Evolutionary conservation across 2,797 vertebrate genomes (phyloP), one percentile per base, ranked within the genome.

Genomic region (Arremon brunneinucha): DNA sequence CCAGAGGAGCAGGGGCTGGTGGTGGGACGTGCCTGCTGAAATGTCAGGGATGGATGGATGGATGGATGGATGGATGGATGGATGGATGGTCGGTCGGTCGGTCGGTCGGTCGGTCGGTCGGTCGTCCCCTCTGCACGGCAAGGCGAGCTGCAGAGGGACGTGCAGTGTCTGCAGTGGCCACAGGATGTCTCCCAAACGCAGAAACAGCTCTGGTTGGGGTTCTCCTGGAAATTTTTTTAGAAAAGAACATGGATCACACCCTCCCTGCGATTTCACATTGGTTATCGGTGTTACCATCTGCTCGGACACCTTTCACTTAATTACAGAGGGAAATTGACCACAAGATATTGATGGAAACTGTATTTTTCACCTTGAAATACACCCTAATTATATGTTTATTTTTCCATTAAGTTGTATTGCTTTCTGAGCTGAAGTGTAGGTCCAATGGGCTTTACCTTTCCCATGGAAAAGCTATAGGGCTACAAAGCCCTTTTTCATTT

Each of bases 111-210:
- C n/a, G n/a, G n/a, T n/a, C n/a, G n/a, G n/a, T n/a, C n/a, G n/a
- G n/a, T n/a, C n/a, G n/a, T n/a, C 60, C 37, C 37, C 39, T 62
- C 60, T 32, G 39, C 37, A 15, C 7, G 37, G 19, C 28, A 22
- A 22, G 19, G 28, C 28, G 14, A 41, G 60, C 39, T 62, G 39
- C 28, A 41, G 39, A 16, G 28, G 28, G 14, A 22, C 6, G 4
- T 96, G 96, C 88, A 91, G 70, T 95, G 93, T 87, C 60, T 21
- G n/a, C 27, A 9, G 34, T 3, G 69, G 76, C 96, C 96, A 96
- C 95, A 75, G 35, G 96, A 64, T 94, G 97, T 88, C 97, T 93
- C 94, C 81, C 90, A 30, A 92, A 57, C 37, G 92, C 94, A 96
- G 82, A 93, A 74, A 20, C 94, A 21, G 20, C 68, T 41, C 49